Base-by-base conservation (phyloP, 2,113 vertebrate species). In the Ciconia stormi region DNA sequence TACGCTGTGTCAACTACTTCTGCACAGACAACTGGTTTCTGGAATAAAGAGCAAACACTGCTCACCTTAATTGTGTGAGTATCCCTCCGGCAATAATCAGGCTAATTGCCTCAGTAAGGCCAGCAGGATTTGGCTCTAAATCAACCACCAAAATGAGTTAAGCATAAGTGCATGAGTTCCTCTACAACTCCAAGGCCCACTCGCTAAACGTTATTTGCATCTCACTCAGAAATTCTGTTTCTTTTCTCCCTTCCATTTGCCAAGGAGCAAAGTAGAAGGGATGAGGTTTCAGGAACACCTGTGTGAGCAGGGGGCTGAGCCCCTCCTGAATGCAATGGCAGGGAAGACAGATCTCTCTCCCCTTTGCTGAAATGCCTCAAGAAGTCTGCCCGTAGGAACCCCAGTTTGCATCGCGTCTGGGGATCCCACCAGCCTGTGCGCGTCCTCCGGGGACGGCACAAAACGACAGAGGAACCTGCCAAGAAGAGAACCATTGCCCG, bases 71-170 rank as follows among this genome's bases (percentile, higher is more conserved):
- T 87, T 84, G 89, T 38, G 30, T 46, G 83, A 89, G 56, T 27
- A 91, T 87, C 91, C 96, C 94, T 91, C 70, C 1, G 13, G 93
- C 90, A 82, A 72, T 92, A 92, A 91, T 92, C 83, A 96, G 52
- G 77, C 94, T 96, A 97, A 95, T 97, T 94, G 66, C 87, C 69
- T 95, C 81, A 58, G 58, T 76, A 87, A 89, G 84, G 77, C 88
- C 83, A 89, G 92, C 89, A 94, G 72, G 87, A 84, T 83, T 85
- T 95, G 95, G 94, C 91, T 89, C 53, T 85, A 93, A 89, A 76
- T 89, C 95, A 97, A 76, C 77, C 53, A 91, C 73, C 69, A 77
- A 82, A 82, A 95, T 82, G 11, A 87, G 85, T 69, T 38, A 84
- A 87, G 70, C 83, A 6, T 36, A 79, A 92, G 82, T 63, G 44